These are phyloP conservation scores for Bungarus multicinctus DNA, from an alignment of 2,113 vertebrate genomes.

Conservation along the genomic window DNA sequence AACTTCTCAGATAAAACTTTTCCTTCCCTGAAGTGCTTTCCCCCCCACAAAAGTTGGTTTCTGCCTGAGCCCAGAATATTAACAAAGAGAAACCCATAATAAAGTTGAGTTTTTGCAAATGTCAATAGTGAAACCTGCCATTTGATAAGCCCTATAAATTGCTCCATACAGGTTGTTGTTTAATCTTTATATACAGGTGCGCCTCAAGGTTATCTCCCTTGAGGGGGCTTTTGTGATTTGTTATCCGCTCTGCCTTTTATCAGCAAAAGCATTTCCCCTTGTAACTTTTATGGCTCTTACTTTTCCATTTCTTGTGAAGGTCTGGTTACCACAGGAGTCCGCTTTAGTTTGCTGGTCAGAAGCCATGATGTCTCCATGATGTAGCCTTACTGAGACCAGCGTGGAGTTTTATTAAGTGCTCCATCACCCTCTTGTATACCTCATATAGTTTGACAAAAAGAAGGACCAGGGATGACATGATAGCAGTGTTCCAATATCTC, in stretches of 20 bases:
- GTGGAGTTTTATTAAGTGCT: neutral
- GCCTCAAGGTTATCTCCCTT: slow-evolving; percentile 73
- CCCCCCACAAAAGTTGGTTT: slow-evolving; percentile 43
- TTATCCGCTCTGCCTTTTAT: slow-evolving; percentile 64
- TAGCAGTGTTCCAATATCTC: too few relatives aligned
- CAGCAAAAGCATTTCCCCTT: slow-evolving; percentile 58
- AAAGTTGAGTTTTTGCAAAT: slow-evolving; percentile 71
- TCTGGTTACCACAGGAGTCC: slow-evolving; percentile 10
- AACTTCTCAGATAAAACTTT: slow-evolving; percentile 50
- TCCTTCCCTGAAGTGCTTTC: slow-evolving; percentile 6
- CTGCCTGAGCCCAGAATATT: slow-evolving; percentile 54
- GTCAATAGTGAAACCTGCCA: slow-evolving; percentile 63
- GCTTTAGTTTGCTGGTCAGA: slow-evolving; percentile 30
- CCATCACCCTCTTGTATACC: too few relatives aligned
- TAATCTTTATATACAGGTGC: slow-evolving; percentile 73
- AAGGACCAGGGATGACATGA: too few relatives aligned
- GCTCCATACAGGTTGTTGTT: slow-evolving; percentile 55
- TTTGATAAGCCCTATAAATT: slow-evolving; percentile 69
- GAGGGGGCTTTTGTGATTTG: slow-evolving; percentile 62
- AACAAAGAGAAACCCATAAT: slow-evolving; percentile 67
- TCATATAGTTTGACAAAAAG: too few relatives aligned
- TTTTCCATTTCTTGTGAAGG: slow-evolving; percentile 39
- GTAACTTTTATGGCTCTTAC: slow-evolving; percentile 55
- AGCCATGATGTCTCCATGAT: slow-evolving; percentile 26
- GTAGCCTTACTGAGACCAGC: neutral